Evolutionary conservation across 2,888 invertebrate species (phyloP), one percentile per base, ranked within the genome.

Genomic region (Therioaphis trifolii): DNA sequence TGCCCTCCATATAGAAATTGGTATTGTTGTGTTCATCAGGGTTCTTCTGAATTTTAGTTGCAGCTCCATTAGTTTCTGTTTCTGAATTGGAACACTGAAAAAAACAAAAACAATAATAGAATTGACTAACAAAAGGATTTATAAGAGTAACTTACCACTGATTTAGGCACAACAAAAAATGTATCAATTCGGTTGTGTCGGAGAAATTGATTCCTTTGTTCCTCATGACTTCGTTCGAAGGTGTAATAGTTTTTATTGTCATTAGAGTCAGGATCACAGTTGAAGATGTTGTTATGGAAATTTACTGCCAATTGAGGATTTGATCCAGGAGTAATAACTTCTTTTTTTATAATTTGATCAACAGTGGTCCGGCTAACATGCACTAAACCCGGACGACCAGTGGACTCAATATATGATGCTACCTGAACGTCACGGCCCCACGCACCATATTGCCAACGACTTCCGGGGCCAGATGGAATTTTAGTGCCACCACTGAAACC

Each of bases 371-470:
- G 55, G 9, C 66, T 78, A n/a, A 69, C 78, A 24, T 78, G 78
- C 12, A 78, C 68, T 24, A 24, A 43, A 52, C 78, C 78, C 4
- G 97, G 94, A 88, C 95, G 94, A 1, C 96, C 96, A 1, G 95
- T 95, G 27, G 95, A 94, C 89, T 96, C 95, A 95, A 96, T 95
- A 87, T 94, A 94, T 89, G 96, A 96, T 49, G 96, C 95, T 84
- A 95, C 90, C 0, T 95, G 96, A 86, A 97, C 96, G 89, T 97
- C 96, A 89, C 96, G 96, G 85, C 95, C 95, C 95, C 96, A 96
- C 12, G 97, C 96, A 88, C 97, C 97, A 89, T 96, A 94, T 89
- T 96, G 96, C 96, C 96, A 97, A 68, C 68, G 78, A 9, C 52
- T 78, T 1, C 68, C 78, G 5, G 14, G 40, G 2, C 40, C n/a